phyloP scores from a whole-genome alignment of 2,113 vertebrate genomes.

The Triplophysa rosa region DNA sequence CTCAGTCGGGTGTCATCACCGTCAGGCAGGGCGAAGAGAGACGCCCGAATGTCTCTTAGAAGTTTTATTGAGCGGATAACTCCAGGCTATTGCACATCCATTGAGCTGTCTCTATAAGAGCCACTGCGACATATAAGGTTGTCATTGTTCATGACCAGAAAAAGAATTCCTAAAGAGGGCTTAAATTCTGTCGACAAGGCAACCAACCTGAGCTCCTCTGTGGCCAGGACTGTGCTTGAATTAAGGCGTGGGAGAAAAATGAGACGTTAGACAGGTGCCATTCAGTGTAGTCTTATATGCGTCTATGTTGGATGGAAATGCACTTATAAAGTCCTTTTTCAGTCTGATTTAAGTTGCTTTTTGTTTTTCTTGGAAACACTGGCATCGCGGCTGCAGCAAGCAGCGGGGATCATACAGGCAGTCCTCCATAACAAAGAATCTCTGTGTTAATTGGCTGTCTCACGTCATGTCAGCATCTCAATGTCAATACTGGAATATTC shows the following conservation, averaged over 20 bases:
- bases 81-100: conserved; percentile 59
- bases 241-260: background rate
- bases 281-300: background rate
- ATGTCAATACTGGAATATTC: conserved; percentile 4
- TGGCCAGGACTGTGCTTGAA: background rate
- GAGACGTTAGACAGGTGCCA: background rate
- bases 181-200: background rate
- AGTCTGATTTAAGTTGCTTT: background rate
- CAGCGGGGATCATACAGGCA: conserved; percentile 9
- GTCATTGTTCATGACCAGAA: conserved; percentile 18
- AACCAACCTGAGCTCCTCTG: conserved; percentile 4
- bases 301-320: background rate
- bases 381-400: background rate
- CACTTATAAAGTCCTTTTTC: background rate
- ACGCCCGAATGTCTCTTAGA: conserved; percentile 69
- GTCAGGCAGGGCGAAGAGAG: conserved; percentile 47
- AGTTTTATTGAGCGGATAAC: conserved; percentile 71
- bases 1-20: conserved; percentile 51
- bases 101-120: conserved; percentile 61
- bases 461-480: background rate
- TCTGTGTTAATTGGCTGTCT: conserved; percentile 14
- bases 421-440: conserved; percentile 1
- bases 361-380: background rate
- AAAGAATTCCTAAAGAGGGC: background rate
- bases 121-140: conserved; percentile 4